These are phyloP conservation scores for Nebria salina DNA, from an alignment of 2,888 invertebrate species.

Conservation along the genomic window DNA sequence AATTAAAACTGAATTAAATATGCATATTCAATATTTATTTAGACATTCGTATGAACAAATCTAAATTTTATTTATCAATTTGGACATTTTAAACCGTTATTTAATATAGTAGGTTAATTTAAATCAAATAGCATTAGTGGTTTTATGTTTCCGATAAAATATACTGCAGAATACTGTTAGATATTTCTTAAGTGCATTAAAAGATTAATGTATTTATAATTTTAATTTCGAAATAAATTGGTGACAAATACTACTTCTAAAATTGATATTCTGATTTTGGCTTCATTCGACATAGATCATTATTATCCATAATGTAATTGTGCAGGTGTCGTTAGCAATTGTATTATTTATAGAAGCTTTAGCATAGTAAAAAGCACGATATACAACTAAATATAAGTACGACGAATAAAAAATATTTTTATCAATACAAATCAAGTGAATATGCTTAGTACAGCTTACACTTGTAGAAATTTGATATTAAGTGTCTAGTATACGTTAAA, in stretches of 20 bases:
- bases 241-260: neutral
- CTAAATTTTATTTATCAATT: neutral
- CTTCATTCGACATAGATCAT: neutral
- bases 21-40: too few species aligned
- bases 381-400: too few species aligned
- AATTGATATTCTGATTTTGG: neutral
- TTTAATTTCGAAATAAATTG: neutral
- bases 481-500: neutral
- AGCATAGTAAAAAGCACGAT: too few species aligned
- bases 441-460: neutral
- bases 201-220: neutral
- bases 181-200: neutral
- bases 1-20: too few species aligned
- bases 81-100: neutral
- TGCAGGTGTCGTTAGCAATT: too few species aligned
- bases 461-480: constrained; percentile 30
- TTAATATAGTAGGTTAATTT: neutral
- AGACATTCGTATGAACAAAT: neutral
- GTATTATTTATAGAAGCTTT: too few species aligned
- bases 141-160: neutral
- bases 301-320: neutral
- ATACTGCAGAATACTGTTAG: neutral
- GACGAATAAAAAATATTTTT: too few species aligned
- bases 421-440: too few species aligned
- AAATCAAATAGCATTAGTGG: neutral